Evolutionary conservation across 2,888 invertebrate genomes (phyloP).

Genomic region (Lasioglossum vierecki): DNA sequence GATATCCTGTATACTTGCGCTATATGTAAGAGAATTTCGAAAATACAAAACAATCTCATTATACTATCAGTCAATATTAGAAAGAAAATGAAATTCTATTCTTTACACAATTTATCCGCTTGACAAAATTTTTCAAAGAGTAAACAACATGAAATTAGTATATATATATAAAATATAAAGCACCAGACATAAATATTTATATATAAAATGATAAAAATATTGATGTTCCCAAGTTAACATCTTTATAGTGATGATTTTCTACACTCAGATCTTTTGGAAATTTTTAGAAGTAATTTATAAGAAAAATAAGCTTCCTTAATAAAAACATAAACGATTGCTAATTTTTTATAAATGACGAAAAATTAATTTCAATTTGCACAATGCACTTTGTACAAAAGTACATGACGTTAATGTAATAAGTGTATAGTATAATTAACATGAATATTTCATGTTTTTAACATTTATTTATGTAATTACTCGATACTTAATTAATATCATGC

Average conservation of each 20-base stretch:
- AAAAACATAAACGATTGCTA: background rate
- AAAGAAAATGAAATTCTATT: background rate
- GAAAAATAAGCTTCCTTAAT: background rate
- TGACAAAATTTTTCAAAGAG: background rate
- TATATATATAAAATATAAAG: background rate
- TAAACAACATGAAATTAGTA: background rate
- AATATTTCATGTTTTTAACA: constrained; percentile 10
- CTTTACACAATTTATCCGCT: background rate
- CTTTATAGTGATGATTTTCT: constrained; percentile 2
- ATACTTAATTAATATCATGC: background rate
- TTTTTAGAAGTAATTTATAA: background rate
- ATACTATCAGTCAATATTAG: background rate
- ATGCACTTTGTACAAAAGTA: constrained; percentile 6
- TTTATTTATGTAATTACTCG: constrained; percentile 15
- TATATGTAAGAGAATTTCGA: background rate
- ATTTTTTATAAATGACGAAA: background rate
- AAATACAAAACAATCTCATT: background rate
- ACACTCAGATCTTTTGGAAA: background rate
- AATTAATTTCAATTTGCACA: background rate
- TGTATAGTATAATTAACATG: constrained; percentile 15
- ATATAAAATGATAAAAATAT: background rate
- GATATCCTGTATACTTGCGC: background rate
- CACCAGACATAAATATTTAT: background rate
- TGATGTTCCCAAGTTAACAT: background rate
- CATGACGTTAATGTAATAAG: background rate